Percentiles rank a stretch among this genome's conserved stretches.
phyloP scores from a whole-genome alignment of 2,113 vertebrate genomes.

The Scytalopus superciliaris region DNA sequence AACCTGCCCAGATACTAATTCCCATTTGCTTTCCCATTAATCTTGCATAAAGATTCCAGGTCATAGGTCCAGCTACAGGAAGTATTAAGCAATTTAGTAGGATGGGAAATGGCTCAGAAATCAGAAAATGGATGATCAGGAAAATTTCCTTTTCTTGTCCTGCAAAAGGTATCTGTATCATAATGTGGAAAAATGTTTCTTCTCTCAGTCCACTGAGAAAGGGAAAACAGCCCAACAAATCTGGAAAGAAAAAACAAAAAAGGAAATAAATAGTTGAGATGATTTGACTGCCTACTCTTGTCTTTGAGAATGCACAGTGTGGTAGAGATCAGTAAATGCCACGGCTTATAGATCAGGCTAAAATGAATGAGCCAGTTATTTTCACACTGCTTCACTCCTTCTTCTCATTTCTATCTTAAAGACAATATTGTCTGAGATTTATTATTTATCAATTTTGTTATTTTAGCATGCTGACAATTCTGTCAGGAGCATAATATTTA shows the following conservation, averaged over 20 bases:
- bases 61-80: constrained; percentile 55
- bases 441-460: not conserved
- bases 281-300: not conserved
- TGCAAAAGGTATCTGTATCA: not conserved
- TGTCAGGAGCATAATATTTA: not conserved
- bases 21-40: constrained; percentile 68
- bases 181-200: not conserved
- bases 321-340: constrained; percentile 22
- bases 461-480: constrained; percentile 4
- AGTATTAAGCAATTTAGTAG: constrained; percentile 64
- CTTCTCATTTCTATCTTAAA: constrained; percentile 25
- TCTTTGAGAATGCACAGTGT: not conserved
- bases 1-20: constrained; percentile 62
- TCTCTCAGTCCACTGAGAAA: not conserved
- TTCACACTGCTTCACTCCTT: not conserved
- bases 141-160: not conserved
- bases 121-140: constrained; percentile 16
- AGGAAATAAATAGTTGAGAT: not conserved
- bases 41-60: constrained; percentile 68
- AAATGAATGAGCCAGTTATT: constrained; percentile 43
- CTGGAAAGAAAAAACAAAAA: not conserved
- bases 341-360: not conserved
- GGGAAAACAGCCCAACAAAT: not conserved
- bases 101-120: constrained; percentile 21
- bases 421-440: not conserved